A percentile compares a stretch with the other conserved stretches of the same genome.
Conservation (phyloP, 2,888 invertebrate genomes). For the Nymphalis urticae region DNA sequence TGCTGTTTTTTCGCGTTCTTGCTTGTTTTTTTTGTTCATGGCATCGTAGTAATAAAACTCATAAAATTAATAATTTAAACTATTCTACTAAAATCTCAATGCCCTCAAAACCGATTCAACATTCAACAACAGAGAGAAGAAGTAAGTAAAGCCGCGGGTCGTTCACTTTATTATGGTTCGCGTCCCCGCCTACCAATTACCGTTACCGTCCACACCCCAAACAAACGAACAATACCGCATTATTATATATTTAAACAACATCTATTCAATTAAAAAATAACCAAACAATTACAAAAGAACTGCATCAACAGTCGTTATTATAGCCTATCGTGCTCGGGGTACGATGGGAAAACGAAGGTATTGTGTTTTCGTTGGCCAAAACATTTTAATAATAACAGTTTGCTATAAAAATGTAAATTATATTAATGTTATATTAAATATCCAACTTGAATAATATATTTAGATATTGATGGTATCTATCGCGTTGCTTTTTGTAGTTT, state of each 20-base stretch:
- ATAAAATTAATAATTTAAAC: too few species aligned
- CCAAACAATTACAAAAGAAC: neutral
- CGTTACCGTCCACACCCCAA: slow-evolving; percentile 34
- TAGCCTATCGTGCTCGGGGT: neutral
- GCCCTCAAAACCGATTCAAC: too few species aligned
- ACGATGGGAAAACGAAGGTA: neutral
- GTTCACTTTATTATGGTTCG: slow-evolving; percentile 9
- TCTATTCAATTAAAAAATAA: slow-evolving; percentile 1
- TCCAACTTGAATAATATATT: too few species aligned
- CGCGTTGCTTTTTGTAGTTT: too few species aligned
- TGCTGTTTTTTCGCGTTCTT: too few species aligned
- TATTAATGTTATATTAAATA: too few species aligned
- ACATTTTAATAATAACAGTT: neutral
- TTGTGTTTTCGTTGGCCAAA: neutral
- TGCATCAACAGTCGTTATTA: neutral
- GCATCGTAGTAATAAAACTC: too few species aligned
- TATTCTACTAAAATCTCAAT: too few species aligned
- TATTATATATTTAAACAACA: slow-evolving; percentile 11
- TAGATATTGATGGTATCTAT: too few species aligned
- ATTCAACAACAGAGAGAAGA: too few species aligned
- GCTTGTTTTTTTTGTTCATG: too few species aligned
- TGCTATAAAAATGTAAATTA: too few species aligned
- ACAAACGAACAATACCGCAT: slow-evolving; percentile 27
- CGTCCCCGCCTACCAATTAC: slow-evolving; percentile 27
- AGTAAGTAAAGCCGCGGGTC: neutral